Evolutionary conservation across 2,113 vertebrate species (phyloP).

Genomic region (Nipponia nippon): DNA sequence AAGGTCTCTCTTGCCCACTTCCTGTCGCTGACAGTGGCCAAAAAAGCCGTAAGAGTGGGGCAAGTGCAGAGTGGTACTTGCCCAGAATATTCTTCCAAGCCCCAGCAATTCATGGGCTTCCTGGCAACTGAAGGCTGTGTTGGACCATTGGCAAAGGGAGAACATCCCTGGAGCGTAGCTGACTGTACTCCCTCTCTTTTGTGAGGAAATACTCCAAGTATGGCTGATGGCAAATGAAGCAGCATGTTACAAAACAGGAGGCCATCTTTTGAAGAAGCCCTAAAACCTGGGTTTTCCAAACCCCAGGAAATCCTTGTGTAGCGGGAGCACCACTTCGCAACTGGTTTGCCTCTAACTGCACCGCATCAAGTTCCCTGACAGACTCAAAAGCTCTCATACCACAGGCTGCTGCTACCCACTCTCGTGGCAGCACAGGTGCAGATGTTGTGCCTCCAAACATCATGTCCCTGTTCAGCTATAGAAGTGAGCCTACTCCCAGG

Average conservation of each 20-base stretch:
- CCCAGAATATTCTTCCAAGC: neutral
- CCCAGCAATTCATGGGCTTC: neutral
- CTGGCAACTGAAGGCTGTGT: neutral
- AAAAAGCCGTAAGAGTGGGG: neutral
- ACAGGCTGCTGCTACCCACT: neutral
- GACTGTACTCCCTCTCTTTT: neutral
- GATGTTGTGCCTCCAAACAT: neutral
- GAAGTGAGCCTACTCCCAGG: neutral
- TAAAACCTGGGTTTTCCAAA: neutral
- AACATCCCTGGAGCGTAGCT: neutral
- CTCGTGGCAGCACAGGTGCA: neutral
- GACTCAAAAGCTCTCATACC: neutral
- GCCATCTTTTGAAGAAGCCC: neutral
- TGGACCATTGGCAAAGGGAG: neutral
- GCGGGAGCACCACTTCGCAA: neutral
- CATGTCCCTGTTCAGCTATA: neutral
- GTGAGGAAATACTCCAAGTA: neutral
- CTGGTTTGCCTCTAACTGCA: neutral
- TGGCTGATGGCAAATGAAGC: neutral
- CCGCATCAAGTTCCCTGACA: neutral
- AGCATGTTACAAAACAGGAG: neutral
- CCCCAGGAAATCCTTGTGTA: neutral
- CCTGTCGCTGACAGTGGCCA: neutral
- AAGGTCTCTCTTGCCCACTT: neutral
- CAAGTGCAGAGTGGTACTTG: neutral